These are phyloP conservation scores for Rhinichthys osculus DNA, from an alignment of 2,797 vertebrate species.

Conservation along the genomic window DNA sequence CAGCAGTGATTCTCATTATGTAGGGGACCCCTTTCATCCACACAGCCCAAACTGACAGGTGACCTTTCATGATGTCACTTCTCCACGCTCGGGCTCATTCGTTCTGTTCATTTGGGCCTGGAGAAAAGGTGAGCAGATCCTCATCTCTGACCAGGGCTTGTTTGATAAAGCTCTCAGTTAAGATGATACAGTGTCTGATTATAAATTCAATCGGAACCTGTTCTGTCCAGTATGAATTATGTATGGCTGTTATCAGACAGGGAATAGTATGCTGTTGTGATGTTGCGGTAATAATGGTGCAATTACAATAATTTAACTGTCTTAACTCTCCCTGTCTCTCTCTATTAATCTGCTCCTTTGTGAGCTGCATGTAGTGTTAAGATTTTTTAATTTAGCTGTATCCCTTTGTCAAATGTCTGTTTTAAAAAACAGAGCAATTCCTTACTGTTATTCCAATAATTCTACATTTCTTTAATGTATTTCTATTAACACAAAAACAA, in stretches of 20 bases:
- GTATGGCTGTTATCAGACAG: conserved; percentile 44
- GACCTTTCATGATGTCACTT: conserved; percentile 57
- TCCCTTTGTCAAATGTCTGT: background rate
- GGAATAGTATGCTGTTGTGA: conserved; percentile 42
- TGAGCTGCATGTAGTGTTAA: background rate
- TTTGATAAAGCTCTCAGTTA: conserved; percentile 35
- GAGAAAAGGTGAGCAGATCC: conserved; percentile 41
- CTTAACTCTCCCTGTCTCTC: conserved; percentile 1
- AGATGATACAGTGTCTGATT: conserved; percentile 52
- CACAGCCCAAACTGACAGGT: conserved; percentile 56
- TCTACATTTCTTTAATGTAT: too few species aligned
- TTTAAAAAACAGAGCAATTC: background rate
- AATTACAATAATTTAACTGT: conserved; percentile 35
- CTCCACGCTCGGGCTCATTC: conserved; percentile 53
- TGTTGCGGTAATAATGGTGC: conserved; percentile 37
- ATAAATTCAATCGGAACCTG: conserved; percentile 40
- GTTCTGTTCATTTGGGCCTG: conserved; percentile 47
- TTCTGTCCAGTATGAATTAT: conserved; percentile 46
- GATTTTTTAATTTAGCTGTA: background rate
- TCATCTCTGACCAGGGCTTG: conserved; percentile 30
- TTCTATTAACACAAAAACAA: background rate
- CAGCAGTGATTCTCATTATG: conserved; percentile 56
- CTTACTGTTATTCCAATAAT: too few species aligned
- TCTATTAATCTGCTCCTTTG: background rate
- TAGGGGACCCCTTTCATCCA: conserved; percentile 49